These are phyloP conservation scores for Ophraella communa DNA, from an alignment of 2,888 invertebrate species.

Conservation along the genomic window DNA sequence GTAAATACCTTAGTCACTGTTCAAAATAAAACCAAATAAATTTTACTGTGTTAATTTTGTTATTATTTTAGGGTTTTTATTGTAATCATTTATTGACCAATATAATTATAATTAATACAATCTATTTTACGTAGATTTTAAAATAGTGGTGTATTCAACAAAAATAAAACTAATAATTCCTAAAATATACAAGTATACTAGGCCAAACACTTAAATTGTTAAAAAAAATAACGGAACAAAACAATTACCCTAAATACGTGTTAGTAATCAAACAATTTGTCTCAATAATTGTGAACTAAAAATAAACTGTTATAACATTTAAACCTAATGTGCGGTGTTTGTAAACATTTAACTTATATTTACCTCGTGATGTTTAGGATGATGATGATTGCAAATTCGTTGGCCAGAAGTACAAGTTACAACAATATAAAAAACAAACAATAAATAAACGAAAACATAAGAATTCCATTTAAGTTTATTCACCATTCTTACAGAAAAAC, in stretches of 20 bases:
- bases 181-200: conserved; percentile 7
- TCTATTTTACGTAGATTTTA: not conserved
- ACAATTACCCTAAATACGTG: conserved; percentile 21
- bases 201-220: conserved; percentile 7
- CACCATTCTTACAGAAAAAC: conserved; percentile 48
- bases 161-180: conserved; percentile 3
- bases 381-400: conserved; percentile 47
- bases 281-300: conserved; percentile 1
- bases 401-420: conserved; percentile 36
- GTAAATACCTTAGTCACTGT: too few species aligned
- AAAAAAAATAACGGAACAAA: conserved; percentile 28
- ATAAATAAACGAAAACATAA: conserved; percentile 39
- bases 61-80: too few species aligned
- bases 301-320: not conserved
- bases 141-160: conserved; percentile 3
- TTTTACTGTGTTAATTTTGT: too few species aligned
- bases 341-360: conserved; percentile 31
- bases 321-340: conserved; percentile 3
- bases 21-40: too few species aligned
- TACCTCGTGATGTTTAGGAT: conserved; percentile 52
- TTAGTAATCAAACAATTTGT: conserved; percentile 24
- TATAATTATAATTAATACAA: not conserved
- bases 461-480: conserved; percentile 17
- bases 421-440: conserved; percentile 35
- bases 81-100: too few species aligned